Evolutionary conservation across 2,888 invertebrate genomes (phyloP).

Genomic region (Hyalella azteca): DNA sequence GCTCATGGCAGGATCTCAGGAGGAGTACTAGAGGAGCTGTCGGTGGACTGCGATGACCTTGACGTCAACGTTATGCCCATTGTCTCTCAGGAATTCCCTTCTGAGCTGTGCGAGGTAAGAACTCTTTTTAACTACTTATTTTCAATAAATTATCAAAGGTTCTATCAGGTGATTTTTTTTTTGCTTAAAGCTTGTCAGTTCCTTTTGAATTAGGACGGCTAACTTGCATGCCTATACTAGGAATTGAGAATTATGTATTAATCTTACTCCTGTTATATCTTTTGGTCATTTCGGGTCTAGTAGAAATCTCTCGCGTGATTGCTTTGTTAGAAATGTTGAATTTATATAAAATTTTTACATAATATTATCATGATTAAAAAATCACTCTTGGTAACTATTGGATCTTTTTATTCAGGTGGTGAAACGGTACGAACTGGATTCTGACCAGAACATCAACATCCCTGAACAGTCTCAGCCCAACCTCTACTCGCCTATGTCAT

Average conservation of each 20-base stretch:
- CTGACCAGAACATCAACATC: constrained; percentile 14
- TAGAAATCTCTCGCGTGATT: too few species aligned
- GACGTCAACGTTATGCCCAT: constrained; percentile 29
- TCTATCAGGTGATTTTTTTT: too few species aligned
- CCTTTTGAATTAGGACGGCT: too few species aligned
- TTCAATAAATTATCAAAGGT: too few species aligned
- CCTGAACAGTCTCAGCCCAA: not conserved
- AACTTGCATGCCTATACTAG: too few species aligned
- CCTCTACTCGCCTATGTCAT: constrained; percentile 25
- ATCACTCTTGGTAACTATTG: not conserved
- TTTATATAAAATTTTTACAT: not conserved
- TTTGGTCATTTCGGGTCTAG: too few species aligned
- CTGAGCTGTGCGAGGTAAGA: constrained; percentile 19
- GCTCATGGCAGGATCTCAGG: not conserved
- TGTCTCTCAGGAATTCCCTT: constrained; percentile 27
- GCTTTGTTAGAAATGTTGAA: too few species aligned
- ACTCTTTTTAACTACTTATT: too few species aligned
- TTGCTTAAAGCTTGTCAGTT: too few species aligned
- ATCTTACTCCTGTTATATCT: too few species aligned
- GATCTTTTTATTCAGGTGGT: constrained; percentile 7
- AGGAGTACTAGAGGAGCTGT: constrained; percentile 1
- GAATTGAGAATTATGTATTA: too few species aligned
- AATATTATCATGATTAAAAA: not conserved
- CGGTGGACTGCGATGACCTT: constrained; percentile 8
- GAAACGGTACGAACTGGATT: constrained; percentile 26